A percentile compares a stretch with the other conserved stretches of the same genome.
Conservation (phyloP, 2,797 vertebrate species). For the Argya squamiceps region DNA sequence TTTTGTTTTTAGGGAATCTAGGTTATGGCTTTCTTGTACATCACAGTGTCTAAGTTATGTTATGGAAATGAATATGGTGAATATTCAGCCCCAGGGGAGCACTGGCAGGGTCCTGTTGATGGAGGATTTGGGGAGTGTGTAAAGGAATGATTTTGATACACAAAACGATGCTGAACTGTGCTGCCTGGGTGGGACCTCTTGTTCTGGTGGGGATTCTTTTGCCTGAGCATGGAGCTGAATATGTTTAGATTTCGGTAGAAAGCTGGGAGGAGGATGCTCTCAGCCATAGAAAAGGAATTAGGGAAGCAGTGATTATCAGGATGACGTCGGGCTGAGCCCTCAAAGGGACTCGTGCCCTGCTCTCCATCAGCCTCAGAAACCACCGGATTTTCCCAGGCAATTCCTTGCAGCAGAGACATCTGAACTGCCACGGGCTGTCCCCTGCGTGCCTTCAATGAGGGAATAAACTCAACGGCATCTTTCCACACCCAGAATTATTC, state of each 20-base stretch:
- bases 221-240: neutral
- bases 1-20: conserved; percentile 25
- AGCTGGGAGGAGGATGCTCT: neutral
- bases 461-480: neutral
- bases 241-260: neutral
- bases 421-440: neutral
- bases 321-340: neutral
- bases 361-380: neutral
- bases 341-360: neutral
- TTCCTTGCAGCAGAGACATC: neutral
- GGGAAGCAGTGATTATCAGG: neutral
- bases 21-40: neutral
- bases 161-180: neutral
- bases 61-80: accelerated
- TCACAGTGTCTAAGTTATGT: accelerated
- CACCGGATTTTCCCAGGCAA: neutral
- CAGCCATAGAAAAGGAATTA: neutral
- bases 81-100: neutral
- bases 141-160: neutral
- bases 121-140: neutral
- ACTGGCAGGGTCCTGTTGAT: neutral
- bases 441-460: neutral
- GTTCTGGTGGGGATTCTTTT: neutral
- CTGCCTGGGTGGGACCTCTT: neutral
- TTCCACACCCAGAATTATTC: neutral